Base-by-base conservation (phyloP, 1,140 invertebrate species). In the Mactra quadrangularis region DNA sequence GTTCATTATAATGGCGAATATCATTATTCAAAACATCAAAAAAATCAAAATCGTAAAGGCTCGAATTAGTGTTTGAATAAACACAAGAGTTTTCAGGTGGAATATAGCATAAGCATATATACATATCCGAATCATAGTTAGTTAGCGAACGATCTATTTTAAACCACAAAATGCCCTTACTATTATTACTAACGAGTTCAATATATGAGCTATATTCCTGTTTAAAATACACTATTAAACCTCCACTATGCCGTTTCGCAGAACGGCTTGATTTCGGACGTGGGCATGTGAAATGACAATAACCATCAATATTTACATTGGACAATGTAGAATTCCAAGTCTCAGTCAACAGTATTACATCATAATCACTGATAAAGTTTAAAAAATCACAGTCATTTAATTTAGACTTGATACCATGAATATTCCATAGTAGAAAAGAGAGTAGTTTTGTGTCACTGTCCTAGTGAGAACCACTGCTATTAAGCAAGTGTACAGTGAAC, bases 261-360 rank as follows among this genome's bases (percentile, higher is more conserved):
- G 27, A 53, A n/a, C n/a, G 52, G 33, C 53, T 72, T 15, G 29
- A 38, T 72, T 72, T 75, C 22, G 53, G 72, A 15, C 72, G 27
- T 3, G 72, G 72, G 41, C 72, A 72, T 3, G 41, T 38, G 33
- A 72, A 72, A 55, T 17, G 19, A 15, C 11, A 15, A 53, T 33
- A 72, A 52, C 47, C 47, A 27, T 57, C 19, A 47, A 62, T 47
- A 25, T 76, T 9, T 29, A 62, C 31, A 76, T 76, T 62, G 15
- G 33, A 47, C 0, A 59, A 15, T 22, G 45, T 76, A 4, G 72
- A 38, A 38, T 62, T 41, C 72, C 57, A 62, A 22, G 57, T 75
- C 60, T 75, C 72, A 38, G 72, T 76, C 3, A 76, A 62, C 19
- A 76, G 22, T n/a, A 76, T 3, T 13, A 74, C 38, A 31, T 74